These are phyloP conservation scores for Aptenodytes patagonicus DNA, from an alignment of 2,113 vertebrate species.

Conservation along the genomic window DNA sequence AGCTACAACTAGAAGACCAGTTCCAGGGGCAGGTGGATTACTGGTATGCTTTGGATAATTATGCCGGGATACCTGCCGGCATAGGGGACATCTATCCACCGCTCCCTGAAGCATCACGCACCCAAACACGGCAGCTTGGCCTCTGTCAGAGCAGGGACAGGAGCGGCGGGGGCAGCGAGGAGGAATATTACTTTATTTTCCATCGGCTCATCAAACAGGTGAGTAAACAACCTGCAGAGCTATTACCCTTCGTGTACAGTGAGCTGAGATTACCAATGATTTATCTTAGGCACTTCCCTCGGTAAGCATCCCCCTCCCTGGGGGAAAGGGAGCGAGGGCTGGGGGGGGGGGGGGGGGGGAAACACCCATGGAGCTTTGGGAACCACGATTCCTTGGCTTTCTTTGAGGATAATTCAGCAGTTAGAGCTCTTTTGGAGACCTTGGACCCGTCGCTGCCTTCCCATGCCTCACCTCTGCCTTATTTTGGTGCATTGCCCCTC, in stretches of 20 bases:
- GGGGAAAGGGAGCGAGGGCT: background rate
- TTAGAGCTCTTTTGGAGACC: background rate
- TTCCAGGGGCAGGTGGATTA: background rate
- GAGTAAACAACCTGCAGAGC: constrained; percentile 3
- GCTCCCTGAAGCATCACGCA: background rate
- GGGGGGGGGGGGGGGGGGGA: too few relatives aligned
- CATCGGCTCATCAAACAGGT: background rate
- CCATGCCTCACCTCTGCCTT: background rate
- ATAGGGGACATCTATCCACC: background rate
- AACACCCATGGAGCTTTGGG: background rate
- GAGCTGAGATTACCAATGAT: background rate
- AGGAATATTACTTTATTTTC: constrained; percentile 10
- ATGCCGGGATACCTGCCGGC: background rate
- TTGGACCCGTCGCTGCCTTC: background rate
- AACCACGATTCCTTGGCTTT: background rate
- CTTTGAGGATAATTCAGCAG: background rate
- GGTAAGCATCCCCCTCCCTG: background rate
- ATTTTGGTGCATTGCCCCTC: background rate
- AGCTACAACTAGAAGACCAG: background rate
- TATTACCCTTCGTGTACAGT: background rate
- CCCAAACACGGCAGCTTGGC: background rate
- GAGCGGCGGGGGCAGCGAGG: background rate
- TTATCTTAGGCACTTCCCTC: background rate
- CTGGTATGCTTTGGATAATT: background rate
- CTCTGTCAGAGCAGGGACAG: background rate